Evolutionary conservation across 2,797 vertebrate species (phyloP).

Genomic region (Anguilla marmorata): DNA sequence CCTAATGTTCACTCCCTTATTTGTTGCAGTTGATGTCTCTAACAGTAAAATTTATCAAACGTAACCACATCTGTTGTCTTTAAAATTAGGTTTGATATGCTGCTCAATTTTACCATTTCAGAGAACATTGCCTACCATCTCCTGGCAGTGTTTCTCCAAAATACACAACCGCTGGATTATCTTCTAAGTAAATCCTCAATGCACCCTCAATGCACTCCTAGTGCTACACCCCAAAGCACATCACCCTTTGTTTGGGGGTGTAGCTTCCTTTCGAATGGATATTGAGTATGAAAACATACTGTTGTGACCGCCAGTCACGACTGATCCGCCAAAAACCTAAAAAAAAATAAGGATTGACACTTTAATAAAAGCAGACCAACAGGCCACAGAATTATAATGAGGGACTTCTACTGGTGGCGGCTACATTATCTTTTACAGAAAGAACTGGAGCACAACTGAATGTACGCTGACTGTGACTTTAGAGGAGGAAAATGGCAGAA

Average conservation of each 20-base stretch:
- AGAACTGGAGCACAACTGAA: background rate
- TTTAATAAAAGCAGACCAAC: background rate
- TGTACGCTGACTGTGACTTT: conserved; percentile 12
- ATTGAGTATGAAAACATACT: background rate
- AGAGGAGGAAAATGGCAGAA: conserved; percentile 12
- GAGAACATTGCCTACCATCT: background rate
- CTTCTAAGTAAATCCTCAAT: too few species aligned
- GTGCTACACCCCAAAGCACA: too few species aligned
- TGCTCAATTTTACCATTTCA: background rate
- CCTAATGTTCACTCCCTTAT: too few species aligned
- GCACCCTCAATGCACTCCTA: too few species aligned
- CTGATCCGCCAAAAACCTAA: background rate
- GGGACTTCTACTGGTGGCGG: background rate
- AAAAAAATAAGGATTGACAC: background rate
- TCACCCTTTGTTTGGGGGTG: background rate
- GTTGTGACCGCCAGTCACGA: background rate
- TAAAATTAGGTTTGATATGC: too few species aligned
- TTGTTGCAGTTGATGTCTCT: too few species aligned
- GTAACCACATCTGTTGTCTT: too few species aligned
- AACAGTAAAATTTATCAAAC: too few species aligned
- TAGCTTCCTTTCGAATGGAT: background rate
- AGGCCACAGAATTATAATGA: background rate
- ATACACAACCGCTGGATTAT: background rate
- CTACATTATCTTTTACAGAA: background rate
- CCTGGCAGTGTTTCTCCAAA: background rate